Evolutionary conservation across 92 coral and sea anemone species (phyloP).

Genomic region (Phymanthus crucifer): DNA sequence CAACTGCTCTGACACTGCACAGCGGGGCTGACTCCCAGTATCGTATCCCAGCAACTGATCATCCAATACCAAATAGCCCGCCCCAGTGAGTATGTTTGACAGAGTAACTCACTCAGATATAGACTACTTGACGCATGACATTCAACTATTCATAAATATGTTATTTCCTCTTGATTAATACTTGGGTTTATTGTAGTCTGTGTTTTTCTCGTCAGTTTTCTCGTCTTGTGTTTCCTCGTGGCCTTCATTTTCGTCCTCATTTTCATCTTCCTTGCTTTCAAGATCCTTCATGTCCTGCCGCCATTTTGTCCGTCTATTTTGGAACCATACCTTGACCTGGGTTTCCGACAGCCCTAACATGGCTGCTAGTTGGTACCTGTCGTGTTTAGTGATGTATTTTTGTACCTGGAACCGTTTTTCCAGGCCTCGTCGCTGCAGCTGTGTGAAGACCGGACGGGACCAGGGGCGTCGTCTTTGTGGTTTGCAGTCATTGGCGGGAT

Average conservation of each 20-base stretch:
- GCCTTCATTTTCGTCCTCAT: conserved; percentile 16
- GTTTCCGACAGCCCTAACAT: conserved; percentile 89
- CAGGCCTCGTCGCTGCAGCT: conserved; percentile 87
- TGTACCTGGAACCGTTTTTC: conserved; percentile 87
- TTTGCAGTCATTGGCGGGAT: conserved; percentile 9
- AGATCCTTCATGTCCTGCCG: conserved; percentile 47
- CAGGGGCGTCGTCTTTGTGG: conserved; percentile 49
- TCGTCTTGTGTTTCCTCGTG: conserved; percentile 8
- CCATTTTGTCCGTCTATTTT: conserved; percentile 96
- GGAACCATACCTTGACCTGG: conserved; percentile 98
- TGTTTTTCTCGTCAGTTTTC: not conserved
- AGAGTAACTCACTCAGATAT: too few species aligned
- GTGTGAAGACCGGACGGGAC: conserved; percentile 97
- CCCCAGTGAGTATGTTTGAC: too few species aligned
- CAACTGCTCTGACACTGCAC: too few species aligned
- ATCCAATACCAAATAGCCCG: too few species aligned
- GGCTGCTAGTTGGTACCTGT: conserved; percentile 90
- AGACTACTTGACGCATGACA: too few species aligned
- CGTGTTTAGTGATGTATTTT: conserved; percentile 89
- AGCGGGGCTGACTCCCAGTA: too few species aligned
- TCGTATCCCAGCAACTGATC: too few species aligned
- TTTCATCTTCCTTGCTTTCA: conserved; percentile 26
- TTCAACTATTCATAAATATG: too few species aligned
- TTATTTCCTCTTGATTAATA: too few species aligned
- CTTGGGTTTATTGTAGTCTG: not conserved